Percentiles rank a stretch among this genome's conserved stretches.
Evolutionary conservation across 2,113 vertebrate species (phyloP).

Genomic region (Podarcis raffonei): DNA sequence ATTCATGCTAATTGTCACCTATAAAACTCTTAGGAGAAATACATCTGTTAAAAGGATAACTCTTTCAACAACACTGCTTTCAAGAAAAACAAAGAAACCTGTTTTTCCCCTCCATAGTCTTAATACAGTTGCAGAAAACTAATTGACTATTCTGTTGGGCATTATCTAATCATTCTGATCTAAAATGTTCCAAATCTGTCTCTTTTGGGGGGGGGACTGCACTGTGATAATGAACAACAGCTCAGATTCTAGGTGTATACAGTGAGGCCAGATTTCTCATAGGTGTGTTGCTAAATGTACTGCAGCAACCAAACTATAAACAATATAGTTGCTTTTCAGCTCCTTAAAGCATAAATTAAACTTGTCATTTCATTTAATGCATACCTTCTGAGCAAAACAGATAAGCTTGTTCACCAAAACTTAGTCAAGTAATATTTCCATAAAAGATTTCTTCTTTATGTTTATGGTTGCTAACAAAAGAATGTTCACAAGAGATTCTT

Average conservation of each 20-base stretch:
- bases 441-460: constrained; percentile 47
- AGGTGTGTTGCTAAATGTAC: constrained; percentile 37
- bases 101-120: not conserved
- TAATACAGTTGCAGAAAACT: not conserved
- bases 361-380: constrained; percentile 59
- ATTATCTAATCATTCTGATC: not conserved
- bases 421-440: constrained; percentile 35
- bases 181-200: not conserved
- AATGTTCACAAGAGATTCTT: constrained; percentile 49
- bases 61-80: constrained; percentile 28
- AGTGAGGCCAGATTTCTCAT: constrained; percentile 26
- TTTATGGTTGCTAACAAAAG: constrained; percentile 6
- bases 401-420: not conserved
- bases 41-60: constrained; percentile 41
- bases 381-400: constrained; percentile 51
- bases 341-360: constrained; percentile 61
- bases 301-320: constrained; percentile 48
- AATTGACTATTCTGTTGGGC: constrained; percentile 16
- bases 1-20: not conserved
- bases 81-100: constrained; percentile 25
- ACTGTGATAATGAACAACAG: not conserved
- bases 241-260: not conserved
- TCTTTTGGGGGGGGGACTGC: too few relatives aligned
- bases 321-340: constrained; percentile 51
- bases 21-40: not conserved